phyloP scores from a whole-genome alignment of 1,140 invertebrate genomes.

The Neelides sp. region DNA sequence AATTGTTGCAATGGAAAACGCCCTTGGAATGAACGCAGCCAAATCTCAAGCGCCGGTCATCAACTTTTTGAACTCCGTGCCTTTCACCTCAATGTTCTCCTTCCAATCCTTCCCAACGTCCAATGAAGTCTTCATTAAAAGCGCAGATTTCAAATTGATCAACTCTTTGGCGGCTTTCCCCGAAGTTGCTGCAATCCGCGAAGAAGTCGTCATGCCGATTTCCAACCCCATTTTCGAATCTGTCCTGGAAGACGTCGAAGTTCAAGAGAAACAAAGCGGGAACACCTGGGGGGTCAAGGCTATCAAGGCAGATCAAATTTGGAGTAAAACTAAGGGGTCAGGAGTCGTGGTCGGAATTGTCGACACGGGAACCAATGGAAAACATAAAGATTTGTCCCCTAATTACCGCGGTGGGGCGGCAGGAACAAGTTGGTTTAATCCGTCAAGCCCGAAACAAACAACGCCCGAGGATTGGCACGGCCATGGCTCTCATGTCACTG shows the following conservation, averaged over 20 bases:
- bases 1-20: no score
- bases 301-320: constrained; percentile 2
- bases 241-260: neutral
- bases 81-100: neutral
- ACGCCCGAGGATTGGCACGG: constrained; percentile 4
- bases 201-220: neutral
- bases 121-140: neutral
- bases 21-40: neutral
- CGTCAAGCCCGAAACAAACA: neutral
- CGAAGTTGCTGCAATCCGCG: neutral
- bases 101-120: constrained; percentile 1
- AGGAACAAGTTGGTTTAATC: constrained; percentile 13
- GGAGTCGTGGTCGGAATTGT: constrained; percentile 2
- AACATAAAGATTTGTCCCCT: neutral
- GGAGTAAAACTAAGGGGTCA: neutral
- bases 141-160: neutral
- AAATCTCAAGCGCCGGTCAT: neutral
- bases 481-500: constrained; percentile 14
- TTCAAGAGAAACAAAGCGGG: neutral
- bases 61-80: neutral
- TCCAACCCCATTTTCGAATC: neutral
- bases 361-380: constrained; percentile 6
- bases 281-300: constrained; percentile 1
- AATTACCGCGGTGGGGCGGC: neutral
- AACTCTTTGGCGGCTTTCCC: neutral